Conservation (phyloP, 2,888 invertebrate genomes). For the Artemia sinica region DNA sequence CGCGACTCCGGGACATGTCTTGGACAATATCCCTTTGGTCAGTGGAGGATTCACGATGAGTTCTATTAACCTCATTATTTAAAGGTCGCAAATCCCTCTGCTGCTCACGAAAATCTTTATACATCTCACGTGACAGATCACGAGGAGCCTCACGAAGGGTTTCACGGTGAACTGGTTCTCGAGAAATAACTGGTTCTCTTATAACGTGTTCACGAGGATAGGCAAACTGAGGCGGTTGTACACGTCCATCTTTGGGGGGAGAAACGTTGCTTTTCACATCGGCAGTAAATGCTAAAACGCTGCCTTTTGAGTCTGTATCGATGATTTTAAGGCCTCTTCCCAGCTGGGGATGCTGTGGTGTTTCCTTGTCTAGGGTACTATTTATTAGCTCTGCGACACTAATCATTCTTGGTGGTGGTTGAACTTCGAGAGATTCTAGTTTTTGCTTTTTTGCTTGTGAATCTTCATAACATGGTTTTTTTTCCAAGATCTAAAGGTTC, state of each 20-base stretch:
- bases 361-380: slow-evolving; percentile 1
- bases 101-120: not conserved
- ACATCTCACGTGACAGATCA: not conserved
- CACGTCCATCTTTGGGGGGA: not conserved
- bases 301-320: slow-evolving; percentile 3
- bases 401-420: not conserved
- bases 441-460: slow-evolving; percentile 30
- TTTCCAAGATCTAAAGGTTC: slow-evolving; percentile 58
- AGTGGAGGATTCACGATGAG: no score
- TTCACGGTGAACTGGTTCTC: not conserved
- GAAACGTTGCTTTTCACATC: not conserved
- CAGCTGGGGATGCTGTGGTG: not conserved
- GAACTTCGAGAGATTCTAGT: not conserved
- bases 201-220: slow-evolving; percentile 1
- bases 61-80: no score
- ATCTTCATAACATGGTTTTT: slow-evolving; percentile 26
- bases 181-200: not conserved
- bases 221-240: not conserved
- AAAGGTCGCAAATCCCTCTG: not conserved
- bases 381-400: slow-evolving; percentile 2
- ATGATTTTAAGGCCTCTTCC: not conserved
- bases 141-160: slow-evolving; percentile 1
- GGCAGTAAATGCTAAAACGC: slow-evolving; percentile 9
- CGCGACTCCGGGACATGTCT: no score
- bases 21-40: no score